Conservation (phyloP, 30 jellyfish, hydroid and myxozoan species). For the Turritopsis rubra region DNA sequence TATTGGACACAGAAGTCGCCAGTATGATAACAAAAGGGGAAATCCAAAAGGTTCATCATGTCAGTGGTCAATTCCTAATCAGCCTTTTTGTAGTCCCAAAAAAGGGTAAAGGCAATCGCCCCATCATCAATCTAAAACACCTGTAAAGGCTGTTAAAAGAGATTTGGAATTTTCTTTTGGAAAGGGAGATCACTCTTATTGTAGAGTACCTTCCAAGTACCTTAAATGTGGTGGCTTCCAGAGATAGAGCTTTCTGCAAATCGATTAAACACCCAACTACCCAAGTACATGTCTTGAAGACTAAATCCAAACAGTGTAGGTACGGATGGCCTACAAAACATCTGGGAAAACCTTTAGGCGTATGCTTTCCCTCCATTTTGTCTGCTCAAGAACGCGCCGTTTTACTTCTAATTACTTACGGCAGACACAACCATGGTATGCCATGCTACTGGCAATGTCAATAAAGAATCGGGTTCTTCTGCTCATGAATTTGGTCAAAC, state of each 20-base stretch:
- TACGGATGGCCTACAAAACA: conserved; percentile 4
- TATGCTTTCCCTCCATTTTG: conserved; percentile 28
- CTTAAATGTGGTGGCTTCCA: not conserved
- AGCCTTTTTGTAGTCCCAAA: too few relatives aligned
- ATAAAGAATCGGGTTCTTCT: conserved; percentile 6
- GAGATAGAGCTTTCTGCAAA: not conserved
- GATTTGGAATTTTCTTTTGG: too few relatives aligned
- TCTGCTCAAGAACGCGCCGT: not conserved
- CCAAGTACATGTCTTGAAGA: not conserved
- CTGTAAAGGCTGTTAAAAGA: too few relatives aligned
- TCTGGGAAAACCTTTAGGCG: not conserved
- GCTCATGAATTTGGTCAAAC: conserved; percentile 1
- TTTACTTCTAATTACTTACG: conserved; percentile 1
- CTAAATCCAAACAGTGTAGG: conserved; percentile 12
- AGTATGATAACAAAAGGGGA: too few relatives aligned
- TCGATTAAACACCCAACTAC: not conserved
- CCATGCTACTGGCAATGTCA: conserved; percentile 7
- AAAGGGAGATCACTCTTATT: too few relatives aligned
- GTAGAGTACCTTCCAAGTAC: too few relatives aligned
- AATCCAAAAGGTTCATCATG: too few relatives aligned
- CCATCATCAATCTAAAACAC: too few relatives aligned
- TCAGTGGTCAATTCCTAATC: too few relatives aligned
- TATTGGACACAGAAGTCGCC: not conserved
- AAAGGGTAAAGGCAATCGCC: too few relatives aligned
- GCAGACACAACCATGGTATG: conserved; percentile 18